Evolutionary conservation across 2,797 vertebrate genomes (phyloP).

Genomic region (Brotogeris chrysoptera): DNA sequence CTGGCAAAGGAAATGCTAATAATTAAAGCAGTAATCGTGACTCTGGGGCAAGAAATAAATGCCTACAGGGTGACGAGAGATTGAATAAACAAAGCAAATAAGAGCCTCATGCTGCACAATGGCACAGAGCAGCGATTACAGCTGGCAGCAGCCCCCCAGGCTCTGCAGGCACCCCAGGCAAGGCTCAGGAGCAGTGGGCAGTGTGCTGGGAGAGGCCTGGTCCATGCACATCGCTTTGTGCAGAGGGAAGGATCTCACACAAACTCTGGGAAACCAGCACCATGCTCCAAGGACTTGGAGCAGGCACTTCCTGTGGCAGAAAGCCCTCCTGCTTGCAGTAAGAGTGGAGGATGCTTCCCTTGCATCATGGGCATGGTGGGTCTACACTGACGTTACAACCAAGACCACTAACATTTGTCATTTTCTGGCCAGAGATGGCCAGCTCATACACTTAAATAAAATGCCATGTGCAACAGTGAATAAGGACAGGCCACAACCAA

Average conservation of each 20-base stretch:
- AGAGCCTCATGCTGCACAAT: neutral
- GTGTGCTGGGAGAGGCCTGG: neutral
- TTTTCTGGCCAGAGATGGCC: neutral
- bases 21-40: conserved; percentile 33
- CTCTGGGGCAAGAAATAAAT: conserved; percentile 31
- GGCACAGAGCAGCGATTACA: neutral
- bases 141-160: neutral
- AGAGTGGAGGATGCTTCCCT: neutral
- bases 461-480: accelerated
- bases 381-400: neutral
- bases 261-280: neutral
- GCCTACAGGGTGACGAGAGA: conserved; percentile 1
- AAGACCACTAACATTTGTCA: neutral
- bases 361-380: accelerated
- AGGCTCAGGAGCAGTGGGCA: neutral
- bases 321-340: accelerated
- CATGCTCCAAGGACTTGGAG: accelerated
- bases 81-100: neutral
- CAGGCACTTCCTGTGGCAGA: accelerated
- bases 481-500: neutral
- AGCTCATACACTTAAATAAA: neutral
- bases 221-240: accelerated
- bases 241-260: neutral
- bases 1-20: conserved; percentile 35
- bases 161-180: neutral